Evolutionary conservation across 1,140 invertebrate species (phyloP).

Genomic region (Alviniconcha marisindica): DNA sequence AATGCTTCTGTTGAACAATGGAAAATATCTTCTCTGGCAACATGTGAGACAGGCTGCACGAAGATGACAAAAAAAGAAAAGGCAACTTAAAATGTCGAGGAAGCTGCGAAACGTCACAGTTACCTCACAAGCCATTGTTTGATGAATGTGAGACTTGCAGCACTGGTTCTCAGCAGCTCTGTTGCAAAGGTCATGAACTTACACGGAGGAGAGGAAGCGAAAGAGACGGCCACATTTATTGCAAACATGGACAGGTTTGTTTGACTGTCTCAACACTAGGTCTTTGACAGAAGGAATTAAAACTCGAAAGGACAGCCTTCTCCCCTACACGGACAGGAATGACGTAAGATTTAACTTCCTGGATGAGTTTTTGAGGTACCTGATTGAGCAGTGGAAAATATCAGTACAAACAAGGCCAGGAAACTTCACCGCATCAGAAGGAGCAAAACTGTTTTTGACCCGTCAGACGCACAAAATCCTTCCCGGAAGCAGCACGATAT

Average conservation of each 20-base stretch:
- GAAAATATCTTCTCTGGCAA: conserved; percentile 14
- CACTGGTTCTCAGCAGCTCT: conserved; percentile 1
- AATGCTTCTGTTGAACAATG: conserved; percentile 6
- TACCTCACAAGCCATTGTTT: not conserved
- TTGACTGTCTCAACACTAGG: conserved; percentile 30
- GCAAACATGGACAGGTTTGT: conserved; percentile 19
- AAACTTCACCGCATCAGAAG: not conserved
- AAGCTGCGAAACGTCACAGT: too few relatives aligned
- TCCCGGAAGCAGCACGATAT: not conserved
- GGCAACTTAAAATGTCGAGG: conserved; percentile 2
- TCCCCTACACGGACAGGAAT: not conserved
- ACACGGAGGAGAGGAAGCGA: not conserved
- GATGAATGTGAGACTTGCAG: conserved; percentile 21
- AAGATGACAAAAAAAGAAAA: not conserved
- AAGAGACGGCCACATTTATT: conserved; percentile 2
- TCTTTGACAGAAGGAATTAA: not conserved
- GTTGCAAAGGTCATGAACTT: not conserved
- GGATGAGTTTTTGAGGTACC: not conserved
- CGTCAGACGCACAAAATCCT: conserved; percentile 25
- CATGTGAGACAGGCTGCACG: not conserved
- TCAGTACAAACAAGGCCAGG: not conserved
- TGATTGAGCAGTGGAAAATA: conserved; percentile 6
- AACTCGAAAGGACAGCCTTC: not conserved
- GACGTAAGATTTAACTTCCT: not conserved
- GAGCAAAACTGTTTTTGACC: conserved; percentile 10